Conservation (phyloP, 92 coral and sea anemone genomes). For the Anthopleura xanthogrammica region DNA sequence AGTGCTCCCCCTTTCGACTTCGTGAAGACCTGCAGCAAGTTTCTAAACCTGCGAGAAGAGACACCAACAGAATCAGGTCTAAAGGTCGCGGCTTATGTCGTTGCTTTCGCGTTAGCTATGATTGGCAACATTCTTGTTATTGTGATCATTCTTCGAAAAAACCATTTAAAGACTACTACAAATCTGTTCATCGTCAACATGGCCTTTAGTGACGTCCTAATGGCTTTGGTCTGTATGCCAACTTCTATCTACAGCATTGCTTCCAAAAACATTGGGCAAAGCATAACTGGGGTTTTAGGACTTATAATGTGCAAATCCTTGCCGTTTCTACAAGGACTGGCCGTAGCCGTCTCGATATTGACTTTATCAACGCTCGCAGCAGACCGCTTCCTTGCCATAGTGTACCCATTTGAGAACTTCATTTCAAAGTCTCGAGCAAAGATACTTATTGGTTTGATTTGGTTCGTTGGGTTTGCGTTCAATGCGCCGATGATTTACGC, state of each 20-base stretch:
- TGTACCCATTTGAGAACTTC: conserved; percentile 54
- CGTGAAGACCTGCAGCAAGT: conserved; percentile 3
- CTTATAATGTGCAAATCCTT: conserved; percentile 11
- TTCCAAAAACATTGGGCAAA: conserved; percentile 3
- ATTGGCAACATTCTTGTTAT: conserved; percentile 36
- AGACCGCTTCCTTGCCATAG: conserved; percentile 68
- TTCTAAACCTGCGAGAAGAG: conserved; percentile 9
- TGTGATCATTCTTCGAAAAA: conserved; percentile 28
- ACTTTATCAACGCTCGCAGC: conserved; percentile 66
- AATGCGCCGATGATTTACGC: conserved; percentile 57
- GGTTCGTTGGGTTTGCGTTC: conserved; percentile 45
- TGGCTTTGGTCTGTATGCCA: conserved; percentile 39
- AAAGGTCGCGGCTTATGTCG: conserved; percentile 16
- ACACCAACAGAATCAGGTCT: conserved; percentile 16
- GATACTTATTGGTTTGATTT: conserved; percentile 40
- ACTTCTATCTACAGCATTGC: conserved; percentile 24
- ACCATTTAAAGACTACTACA: conserved; percentile 36
- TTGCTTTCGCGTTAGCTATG: conserved; percentile 19
- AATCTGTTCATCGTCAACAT: conserved; percentile 38
- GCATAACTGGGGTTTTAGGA: conserved; percentile 9
- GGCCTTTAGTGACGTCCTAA: conserved; percentile 30
- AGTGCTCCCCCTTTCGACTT: background rate
- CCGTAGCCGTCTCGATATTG: conserved; percentile 37
- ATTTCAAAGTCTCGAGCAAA: conserved; percentile 38
- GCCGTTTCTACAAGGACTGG: conserved; percentile 32